Percentiles rank a stretch among this genome's conserved stretches.
Conservation (phyloP, 2,797 vertebrate genomes). For the Gymnopithys bicolor region DNA sequence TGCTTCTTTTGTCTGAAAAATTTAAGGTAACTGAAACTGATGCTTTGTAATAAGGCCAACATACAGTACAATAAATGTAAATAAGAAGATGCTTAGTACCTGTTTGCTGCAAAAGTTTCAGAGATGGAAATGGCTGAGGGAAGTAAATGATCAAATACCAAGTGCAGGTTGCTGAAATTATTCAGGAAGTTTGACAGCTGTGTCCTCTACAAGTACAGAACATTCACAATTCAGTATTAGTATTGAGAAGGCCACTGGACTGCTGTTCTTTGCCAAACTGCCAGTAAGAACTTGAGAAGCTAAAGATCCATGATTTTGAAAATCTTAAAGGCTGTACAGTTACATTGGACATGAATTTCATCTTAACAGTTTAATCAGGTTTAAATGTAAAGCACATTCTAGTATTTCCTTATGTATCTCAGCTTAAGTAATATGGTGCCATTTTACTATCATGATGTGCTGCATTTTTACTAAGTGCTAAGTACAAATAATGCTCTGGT, state of each 20-base stretch:
- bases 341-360: background rate
- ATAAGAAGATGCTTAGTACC: background rate
- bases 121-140: background rate
- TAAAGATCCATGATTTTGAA: background rate
- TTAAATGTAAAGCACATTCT: background rate
- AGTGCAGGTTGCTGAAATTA: background rate
- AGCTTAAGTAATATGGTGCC: background rate
- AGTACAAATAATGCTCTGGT: background rate
- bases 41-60: background rate
- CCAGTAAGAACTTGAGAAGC: background rate
- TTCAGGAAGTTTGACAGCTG: background rate
- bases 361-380: background rate
- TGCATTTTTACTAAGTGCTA: background rate
- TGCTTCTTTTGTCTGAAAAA: background rate
- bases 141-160: background rate
- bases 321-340: background rate
- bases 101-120: background rate
- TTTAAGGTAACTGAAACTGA: background rate
- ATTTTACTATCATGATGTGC: background rate
- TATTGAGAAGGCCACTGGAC: background rate
- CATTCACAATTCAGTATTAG: background rate
- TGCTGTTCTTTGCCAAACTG: background rate
- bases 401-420: background rate
- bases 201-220: background rate
- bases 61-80: background rate